phyloP scores from a whole-genome alignment of 2,888 invertebrate species.

The Andricus curvator region DNA sequence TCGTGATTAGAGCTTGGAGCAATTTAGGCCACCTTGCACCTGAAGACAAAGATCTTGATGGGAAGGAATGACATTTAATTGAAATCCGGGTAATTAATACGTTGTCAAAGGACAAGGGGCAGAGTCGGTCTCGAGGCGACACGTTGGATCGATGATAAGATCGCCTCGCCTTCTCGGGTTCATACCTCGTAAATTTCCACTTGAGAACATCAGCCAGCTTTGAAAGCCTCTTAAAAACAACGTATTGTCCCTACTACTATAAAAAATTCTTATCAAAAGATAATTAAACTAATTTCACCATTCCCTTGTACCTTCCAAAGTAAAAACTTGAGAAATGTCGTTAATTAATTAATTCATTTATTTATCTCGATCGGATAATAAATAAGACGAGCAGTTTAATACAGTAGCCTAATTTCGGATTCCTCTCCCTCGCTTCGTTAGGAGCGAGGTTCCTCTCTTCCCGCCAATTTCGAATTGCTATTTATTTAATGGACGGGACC shows the following conservation, averaged over 20 bases:
- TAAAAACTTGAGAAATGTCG: neutral
- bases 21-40: slow-evolving; percentile 40
- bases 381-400: slow-evolving; percentile 1
- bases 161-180: slow-evolving; percentile 44
- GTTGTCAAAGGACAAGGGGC: slow-evolving; percentile 44
- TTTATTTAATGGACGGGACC: slow-evolving; percentile 60
- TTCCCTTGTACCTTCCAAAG: neutral
- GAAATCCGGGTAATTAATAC: slow-evolving; percentile 47
- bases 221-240: slow-evolving; percentile 1
- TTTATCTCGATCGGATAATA: neutral
- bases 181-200: slow-evolving; percentile 49
- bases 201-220: slow-evolving; percentile 38
- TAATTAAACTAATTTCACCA: neutral
- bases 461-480: slow-evolving; percentile 60
- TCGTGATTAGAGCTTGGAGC: slow-evolving; percentile 43
- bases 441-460: slow-evolving; percentile 20
- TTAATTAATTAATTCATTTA: neutral
- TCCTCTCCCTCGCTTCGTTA: slow-evolving; percentile 35
- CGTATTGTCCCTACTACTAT: neutral
- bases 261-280: neutral
- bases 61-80: slow-evolving; percentile 45
- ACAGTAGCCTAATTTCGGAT: slow-evolving; percentile 16
- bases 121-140: slow-evolving; percentile 24
- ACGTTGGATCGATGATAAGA: slow-evolving; percentile 37
- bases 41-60: slow-evolving; percentile 12